A percentile compares a stretch with the other conserved stretches of the same genome.
Evolutionary conservation across 2,797 vertebrate genomes (phyloP).

Genomic region (Cossypha heuglini): DNA sequence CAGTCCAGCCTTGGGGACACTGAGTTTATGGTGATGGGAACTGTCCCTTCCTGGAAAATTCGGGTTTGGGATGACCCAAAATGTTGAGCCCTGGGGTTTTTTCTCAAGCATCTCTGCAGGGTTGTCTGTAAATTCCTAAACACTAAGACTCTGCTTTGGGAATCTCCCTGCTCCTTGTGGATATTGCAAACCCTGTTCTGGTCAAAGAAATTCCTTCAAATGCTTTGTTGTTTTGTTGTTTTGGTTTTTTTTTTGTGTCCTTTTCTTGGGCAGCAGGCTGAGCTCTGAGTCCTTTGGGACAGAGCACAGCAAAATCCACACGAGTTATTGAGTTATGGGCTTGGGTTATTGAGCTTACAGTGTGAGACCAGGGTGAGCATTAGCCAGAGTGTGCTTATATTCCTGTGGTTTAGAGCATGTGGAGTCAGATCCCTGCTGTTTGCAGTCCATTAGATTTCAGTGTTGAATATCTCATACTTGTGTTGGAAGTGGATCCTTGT

Average conservation of each 20-base stretch:
- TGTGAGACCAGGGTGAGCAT: not conserved
- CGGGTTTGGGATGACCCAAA: fast-evolving
- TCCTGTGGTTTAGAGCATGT: not conserved
- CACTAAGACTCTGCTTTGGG: not conserved
- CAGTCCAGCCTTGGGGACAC: not conserved
- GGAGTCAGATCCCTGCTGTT: not conserved
- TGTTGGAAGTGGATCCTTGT: not conserved
- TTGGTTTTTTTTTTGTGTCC: not conserved
- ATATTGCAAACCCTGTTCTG: not conserved
- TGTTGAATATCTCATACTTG: not conserved
- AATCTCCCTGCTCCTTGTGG: fast-evolving
- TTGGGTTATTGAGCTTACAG: not conserved
- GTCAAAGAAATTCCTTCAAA: not conserved
- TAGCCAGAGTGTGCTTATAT: not conserved
- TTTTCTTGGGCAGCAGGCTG: not conserved
- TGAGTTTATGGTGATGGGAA: fast-evolving
- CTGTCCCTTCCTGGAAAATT: not conserved
- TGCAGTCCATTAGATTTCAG: not conserved
- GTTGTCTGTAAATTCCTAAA: not conserved
- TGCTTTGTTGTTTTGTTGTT: not conserved
- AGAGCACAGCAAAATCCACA: not conserved
- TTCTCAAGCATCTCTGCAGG: not conserved
- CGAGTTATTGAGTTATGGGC: not conserved
- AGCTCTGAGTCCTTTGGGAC: not conserved
- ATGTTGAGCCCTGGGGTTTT: fast-evolving